Base-by-base conservation (phyloP, 2,888 invertebrate genomes). In the Spicauda simplicius region DNA sequence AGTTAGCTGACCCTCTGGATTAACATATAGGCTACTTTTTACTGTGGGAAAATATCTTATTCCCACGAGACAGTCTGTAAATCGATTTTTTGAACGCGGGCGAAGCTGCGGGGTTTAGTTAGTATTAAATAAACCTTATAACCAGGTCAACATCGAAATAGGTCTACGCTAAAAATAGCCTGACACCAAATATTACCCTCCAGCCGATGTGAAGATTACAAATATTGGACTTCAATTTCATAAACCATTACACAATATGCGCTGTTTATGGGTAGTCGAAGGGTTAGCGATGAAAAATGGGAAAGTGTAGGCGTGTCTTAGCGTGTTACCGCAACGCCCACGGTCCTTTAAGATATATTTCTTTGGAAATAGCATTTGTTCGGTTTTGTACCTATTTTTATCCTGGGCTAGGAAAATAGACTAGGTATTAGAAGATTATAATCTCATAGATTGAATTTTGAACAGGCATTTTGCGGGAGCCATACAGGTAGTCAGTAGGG, bases 151-250 rank as follows among this genome's bases (percentile, higher is more conserved):
- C 7, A 33, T 33, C 33, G 33, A 6, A 41, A 14, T 41, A 14
- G 14, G 41, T 41, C 14, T 14, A 11, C 3, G 0, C 25, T 25
- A 41, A 41, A n/a, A 41, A 41, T 14, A 41, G 5, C 14, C 14
- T 5, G 41, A 12, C 41, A 41, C 14, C 41, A 14, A 41, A 41
- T 41, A 14, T 41, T 41, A 41, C 14, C 41, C 41, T 14, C 41
- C n/a, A n/a, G n/a, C n/a, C n/a, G n/a, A 41, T 14, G 41, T 14
- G 41, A 41, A 41, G 41, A 57, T 41, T 57, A 18, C 56, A 41
- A 57, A 37, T 37, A 56, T 37, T 57, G 33, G 19, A 57, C 18
- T 41, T 57, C 12, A 57, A 57, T 57, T 57, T 57, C 37, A 57
- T 37, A 57, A 18, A 0, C 18, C 56, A 41, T 41, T 41, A 41